Evolutionary conservation across 2,113 vertebrate genomes (phyloP).

Genomic region (Suncus etruscus): DNA sequence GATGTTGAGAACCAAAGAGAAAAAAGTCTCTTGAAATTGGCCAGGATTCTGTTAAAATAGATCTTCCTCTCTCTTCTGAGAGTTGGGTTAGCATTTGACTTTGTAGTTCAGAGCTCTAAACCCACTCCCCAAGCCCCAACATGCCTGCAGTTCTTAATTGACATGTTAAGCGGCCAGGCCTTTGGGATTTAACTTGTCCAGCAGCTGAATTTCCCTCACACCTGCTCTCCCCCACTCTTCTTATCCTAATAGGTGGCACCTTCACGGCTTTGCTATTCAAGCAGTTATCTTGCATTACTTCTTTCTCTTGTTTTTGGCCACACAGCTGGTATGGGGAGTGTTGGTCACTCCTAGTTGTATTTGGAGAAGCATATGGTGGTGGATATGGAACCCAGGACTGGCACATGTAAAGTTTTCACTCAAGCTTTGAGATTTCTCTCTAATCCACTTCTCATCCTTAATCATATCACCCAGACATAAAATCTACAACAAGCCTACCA

Average conservation of each 20-base stretch:
- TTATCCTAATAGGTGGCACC: neutral
- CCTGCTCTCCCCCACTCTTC: neutral
- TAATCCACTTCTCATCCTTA: neutral
- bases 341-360: no score
- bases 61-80: slow-evolving; percentile 9
- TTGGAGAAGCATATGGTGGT: no score
- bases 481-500: neutral
- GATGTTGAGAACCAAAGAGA: slow-evolving; percentile 2
- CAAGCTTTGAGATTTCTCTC: no score
- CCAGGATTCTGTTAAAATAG: slow-evolving; percentile 3
- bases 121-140: neutral
- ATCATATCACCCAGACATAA: neutral
- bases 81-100: neutral
- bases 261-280: neutral
- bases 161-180: neutral
- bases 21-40: neutral
- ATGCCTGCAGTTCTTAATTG: neutral
- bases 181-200: neutral
- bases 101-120: slow-evolving; percentile 9
- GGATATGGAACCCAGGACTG: no score
- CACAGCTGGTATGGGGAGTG: no score
- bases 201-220: neutral
- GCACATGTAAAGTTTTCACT: no score
- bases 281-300: slow-evolving; percentile 10
- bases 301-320: no score